These are phyloP conservation scores for Gryllus longicercus DNA, from an alignment of 2,888 invertebrate species.

Conservation along the genomic window DNA sequence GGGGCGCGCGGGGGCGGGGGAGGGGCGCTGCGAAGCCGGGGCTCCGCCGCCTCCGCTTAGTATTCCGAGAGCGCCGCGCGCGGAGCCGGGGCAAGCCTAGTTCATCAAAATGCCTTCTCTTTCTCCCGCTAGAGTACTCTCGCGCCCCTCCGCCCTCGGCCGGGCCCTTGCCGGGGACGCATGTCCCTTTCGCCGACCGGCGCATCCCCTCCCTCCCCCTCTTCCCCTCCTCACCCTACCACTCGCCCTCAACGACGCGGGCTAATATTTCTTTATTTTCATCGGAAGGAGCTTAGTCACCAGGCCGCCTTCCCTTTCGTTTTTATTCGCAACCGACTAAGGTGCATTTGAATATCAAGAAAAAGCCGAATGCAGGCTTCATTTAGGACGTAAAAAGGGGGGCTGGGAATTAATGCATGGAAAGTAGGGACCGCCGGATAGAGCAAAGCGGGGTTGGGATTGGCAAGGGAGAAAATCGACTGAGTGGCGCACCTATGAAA, in stretches of 20 bases:
- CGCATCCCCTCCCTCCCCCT: background rate
- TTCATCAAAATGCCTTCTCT: conserved; percentile 17
- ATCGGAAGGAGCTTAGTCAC: background rate
- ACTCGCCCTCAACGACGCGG: background rate
- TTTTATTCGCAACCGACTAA: conserved; percentile 1
- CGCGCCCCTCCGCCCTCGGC: background rate
- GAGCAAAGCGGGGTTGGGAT: background rate
- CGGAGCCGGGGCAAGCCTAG: conserved; percentile 17
- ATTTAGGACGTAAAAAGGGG: conserved; percentile 1
- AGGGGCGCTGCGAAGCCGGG: background rate
- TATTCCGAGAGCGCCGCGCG: background rate
- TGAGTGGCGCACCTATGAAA: background rate
- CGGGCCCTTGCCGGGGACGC: background rate
- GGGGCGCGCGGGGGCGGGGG: too few species aligned
- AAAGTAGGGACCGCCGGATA: background rate
- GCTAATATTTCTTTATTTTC: background rate
- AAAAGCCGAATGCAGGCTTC: conserved; percentile 5
- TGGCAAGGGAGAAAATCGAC: background rate
- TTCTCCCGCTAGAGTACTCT: conserved; percentile 6
- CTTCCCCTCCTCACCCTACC: background rate
- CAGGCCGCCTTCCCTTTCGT: background rate
- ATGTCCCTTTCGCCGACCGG: background rate
- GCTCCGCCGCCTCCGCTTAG: background rate
- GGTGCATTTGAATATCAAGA: conserved; percentile 8
- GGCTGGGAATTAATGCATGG: background rate